A percentile compares a stretch with the other conserved stretches of the same genome.
These are phyloP conservation scores for Phylloscopus trochiloides DNA, from an alignment of 2,113 vertebrate genomes.

Conservation along the genomic window DNA sequence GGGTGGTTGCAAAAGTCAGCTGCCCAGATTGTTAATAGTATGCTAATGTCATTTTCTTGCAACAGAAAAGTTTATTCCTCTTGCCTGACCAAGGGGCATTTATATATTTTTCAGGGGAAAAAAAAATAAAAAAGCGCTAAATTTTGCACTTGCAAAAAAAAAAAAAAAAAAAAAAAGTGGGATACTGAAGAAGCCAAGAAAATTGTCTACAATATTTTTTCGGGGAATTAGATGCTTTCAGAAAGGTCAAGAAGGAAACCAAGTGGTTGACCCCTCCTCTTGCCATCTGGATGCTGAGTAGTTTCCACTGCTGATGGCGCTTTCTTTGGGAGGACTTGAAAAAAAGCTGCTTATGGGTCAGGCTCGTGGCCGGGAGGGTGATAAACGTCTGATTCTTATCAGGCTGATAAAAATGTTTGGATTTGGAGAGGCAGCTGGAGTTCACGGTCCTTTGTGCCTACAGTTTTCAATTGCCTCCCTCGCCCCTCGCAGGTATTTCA, in stretches of 20 bases:
- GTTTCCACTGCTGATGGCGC: background rate
- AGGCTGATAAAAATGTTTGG: background rate
- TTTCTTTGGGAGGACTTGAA: background rate
- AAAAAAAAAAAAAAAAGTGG: too few relatives aligned
- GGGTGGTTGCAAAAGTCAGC: background rate
- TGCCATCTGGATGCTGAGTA: background rate
- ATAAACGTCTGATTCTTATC: background rate
- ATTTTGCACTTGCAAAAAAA: background rate
- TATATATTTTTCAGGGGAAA: fast-evolving
- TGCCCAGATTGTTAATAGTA: background rate
- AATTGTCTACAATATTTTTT: background rate
- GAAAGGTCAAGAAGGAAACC: background rate
- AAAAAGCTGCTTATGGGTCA: background rate
- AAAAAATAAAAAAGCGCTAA: background rate
- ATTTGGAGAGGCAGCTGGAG: background rate
- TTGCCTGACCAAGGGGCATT: background rate
- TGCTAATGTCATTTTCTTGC: fast-evolving
- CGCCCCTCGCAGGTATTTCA: background rate
- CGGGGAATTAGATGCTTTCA: background rate
- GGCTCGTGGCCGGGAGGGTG: fast-evolving
- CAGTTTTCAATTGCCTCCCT: background rate
- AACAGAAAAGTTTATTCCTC: background rate
- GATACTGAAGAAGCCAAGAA: background rate
- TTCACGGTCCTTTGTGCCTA: background rate
- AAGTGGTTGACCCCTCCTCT: background rate